phyloP scores from a whole-genome alignment of 2,888 invertebrate genomes.

The Euclidia mi region DNA sequence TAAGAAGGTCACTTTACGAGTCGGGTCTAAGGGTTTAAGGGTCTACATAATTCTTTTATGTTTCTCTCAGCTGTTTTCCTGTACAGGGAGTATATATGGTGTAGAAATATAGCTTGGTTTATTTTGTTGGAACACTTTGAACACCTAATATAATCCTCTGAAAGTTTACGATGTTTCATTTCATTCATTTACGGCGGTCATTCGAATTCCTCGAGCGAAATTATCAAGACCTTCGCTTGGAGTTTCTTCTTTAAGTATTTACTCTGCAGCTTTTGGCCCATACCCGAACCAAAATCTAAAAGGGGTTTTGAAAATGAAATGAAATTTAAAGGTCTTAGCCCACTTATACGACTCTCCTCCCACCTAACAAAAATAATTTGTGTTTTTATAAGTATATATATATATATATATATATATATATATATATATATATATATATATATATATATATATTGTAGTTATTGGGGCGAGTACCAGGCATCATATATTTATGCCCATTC shows the following conservation, averaged over 20 bases:
- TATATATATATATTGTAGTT: no score
- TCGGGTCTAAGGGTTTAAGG: background rate
- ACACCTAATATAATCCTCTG: background rate
- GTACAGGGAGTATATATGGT: background rate
- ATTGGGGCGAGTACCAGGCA: no score
- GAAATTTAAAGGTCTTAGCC: no score
- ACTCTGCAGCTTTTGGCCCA: background rate
- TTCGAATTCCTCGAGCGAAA: background rate
- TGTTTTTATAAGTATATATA: no score
- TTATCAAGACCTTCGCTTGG: background rate
- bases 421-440: no score
- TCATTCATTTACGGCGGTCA: constrained; percentile 5
- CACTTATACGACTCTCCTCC: no score
- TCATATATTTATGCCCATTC: no score
- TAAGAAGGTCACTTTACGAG: constrained; percentile 25
- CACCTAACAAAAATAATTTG: no score
- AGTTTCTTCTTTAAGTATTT: background rate
- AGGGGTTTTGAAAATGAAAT: no score
- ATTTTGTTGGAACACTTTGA: constrained; percentile 2
- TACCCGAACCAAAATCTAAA: background rate
- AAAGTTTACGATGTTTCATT: constrained; percentile 9
- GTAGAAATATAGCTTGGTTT: background rate
- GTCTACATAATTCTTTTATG: constrained; percentile 26
- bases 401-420: no score
- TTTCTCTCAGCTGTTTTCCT: constrained; percentile 10